Conservation (phyloP, 2,888 invertebrate species). For the Hirudinaria manillensis region DNA sequence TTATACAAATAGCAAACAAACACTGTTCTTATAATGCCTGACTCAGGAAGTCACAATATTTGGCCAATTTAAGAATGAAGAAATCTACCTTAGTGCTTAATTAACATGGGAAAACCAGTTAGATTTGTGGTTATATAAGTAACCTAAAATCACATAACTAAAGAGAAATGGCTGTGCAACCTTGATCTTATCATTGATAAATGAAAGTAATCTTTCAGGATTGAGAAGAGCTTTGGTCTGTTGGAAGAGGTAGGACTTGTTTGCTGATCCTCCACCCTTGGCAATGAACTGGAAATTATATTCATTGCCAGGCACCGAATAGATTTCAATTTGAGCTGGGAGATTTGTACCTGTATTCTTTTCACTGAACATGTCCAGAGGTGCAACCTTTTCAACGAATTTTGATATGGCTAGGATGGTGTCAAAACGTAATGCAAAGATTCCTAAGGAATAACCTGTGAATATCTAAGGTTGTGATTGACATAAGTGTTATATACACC, state of each 20-base stretch:
- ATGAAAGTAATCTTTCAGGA: conserved; percentile 50
- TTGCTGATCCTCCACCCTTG: conserved; percentile 54
- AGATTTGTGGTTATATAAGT: no score
- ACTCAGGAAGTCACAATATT: no score
- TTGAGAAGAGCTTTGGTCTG: conserved; percentile 54
- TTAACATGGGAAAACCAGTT: no score
- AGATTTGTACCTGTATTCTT: conserved; percentile 54
- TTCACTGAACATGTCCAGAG: conserved; percentile 53
- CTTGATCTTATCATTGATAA: conserved; percentile 54
- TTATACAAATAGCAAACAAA: no score
- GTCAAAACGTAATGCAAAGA: not conserved
- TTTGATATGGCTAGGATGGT: not conserved
- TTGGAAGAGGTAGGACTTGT: conserved; percentile 54
- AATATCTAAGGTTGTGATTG: conserved; percentile 51
- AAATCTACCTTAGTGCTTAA: no score
- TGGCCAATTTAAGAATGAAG: no score
- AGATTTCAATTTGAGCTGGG: conserved; percentile 54
- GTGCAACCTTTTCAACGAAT: conserved; percentile 47
- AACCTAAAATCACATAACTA: not conserved
- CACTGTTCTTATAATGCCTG: no score
- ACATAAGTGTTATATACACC: conserved; percentile 55
- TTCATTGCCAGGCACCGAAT: conserved; percentile 48
- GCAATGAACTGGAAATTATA: conserved; percentile 55
- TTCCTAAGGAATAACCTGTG: conserved; percentile 45
- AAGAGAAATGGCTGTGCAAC: conserved; percentile 37